Evolutionary conservation across 92 coral and sea anemone species (phyloP), one percentile per base, ranked within the genome.

Genomic region (Zoanthus solanderi): DNA sequence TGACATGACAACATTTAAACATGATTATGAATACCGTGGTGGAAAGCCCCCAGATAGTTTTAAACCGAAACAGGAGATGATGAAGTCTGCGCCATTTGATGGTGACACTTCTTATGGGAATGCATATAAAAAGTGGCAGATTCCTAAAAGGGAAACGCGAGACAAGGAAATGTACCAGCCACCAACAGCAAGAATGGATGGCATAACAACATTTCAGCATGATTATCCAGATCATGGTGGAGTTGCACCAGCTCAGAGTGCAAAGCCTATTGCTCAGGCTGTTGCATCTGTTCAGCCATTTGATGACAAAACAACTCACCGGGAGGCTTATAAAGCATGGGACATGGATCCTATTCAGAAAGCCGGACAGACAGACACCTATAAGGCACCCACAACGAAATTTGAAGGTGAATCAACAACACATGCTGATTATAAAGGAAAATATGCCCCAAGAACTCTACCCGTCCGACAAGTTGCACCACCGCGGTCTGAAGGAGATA

Each of bases 391-490:
- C 2, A 79, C 99, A 46, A 90, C 91, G 3, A 94, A 85, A 88
- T 97, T 97, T 89, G 94, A 92, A 71, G 99, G 99, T 11, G 96
- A 92, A 61, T 95, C 99, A 31, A 97, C 98, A 37, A 95, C 94
- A 92, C 96, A 96, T 68, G 94, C 94, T 73, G 98, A 97, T 69
- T 97, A 93, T 89, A 93, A 96, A 83, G 99, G 99, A 54, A 92
- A 94, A 75, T 94, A 84, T 87, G 98, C 90, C 8, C 93, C 92
- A 60, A 93, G 93, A 66, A 93, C 99, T 4, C 90, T 88, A 86
- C 92, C 98, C 1, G 95, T 94, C 9, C 92, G 93, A 28, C 99
- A 96, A 68, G 91, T 92, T 46, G 81, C 87, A n/a, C 90, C 93
- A 78, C 53, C 93, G 0, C 84, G 90, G 9, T 45, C 89, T 31